Evolutionary conservation across 2,113 vertebrate species (phyloP).

Genomic region (Ailurus styani): DNA sequence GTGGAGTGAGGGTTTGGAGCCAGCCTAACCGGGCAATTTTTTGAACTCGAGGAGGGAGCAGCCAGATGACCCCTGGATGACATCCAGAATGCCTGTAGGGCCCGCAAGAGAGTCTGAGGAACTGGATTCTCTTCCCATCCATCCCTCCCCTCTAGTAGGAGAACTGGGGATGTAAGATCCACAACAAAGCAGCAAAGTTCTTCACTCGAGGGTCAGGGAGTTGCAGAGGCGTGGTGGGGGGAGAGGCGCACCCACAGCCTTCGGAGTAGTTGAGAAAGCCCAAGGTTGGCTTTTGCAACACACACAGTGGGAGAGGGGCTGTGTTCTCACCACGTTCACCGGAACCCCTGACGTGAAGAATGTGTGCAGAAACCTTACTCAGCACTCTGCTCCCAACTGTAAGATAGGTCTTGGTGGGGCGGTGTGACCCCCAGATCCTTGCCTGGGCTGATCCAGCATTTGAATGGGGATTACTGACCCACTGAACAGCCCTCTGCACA

Average conservation of each 20-base stretch:
- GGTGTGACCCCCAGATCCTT: background rate
- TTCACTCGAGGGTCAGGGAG: background rate
- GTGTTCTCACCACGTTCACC: background rate
- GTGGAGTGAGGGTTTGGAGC: background rate
- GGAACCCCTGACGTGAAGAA: background rate
- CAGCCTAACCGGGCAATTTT: background rate
- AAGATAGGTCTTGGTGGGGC: background rate
- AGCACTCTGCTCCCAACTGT: background rate
- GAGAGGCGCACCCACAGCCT: rapidly evolving
- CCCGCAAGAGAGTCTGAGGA: background rate
- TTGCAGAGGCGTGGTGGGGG: background rate
- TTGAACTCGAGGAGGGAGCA: background rate
- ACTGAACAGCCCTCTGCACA: background rate
- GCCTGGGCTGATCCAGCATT: background rate
- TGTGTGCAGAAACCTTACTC: rapidly evolving
- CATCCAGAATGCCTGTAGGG: background rate
- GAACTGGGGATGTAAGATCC: background rate
- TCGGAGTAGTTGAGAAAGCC: background rate
- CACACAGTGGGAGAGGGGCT: background rate
- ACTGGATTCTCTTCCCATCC: background rate
- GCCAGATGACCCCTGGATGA: background rate
- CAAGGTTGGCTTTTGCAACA: background rate
- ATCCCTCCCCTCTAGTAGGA: background rate
- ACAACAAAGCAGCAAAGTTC: background rate
- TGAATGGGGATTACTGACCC: background rate